Base-by-base conservation (phyloP, 2,113 vertebrate genomes). In the Pampusana beccarii region DNA sequence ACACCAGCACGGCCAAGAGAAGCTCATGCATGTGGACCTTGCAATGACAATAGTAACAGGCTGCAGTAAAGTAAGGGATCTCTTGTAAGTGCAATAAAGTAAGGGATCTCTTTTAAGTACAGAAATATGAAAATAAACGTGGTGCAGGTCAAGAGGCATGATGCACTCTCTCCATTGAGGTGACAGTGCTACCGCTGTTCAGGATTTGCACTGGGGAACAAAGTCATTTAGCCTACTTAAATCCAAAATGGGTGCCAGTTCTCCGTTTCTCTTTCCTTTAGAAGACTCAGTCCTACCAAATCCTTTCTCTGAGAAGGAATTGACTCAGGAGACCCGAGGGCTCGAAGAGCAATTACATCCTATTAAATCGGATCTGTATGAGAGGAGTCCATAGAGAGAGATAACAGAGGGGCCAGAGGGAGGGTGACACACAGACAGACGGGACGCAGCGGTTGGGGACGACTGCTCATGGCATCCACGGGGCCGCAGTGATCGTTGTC, bases 401-500 rank as follows among this genome's bases (percentile, higher is more conserved):
- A 85, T 17, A 72, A 44, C 57, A 29, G 34, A 54, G 13, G 29
- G 29, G 33, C 56, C 50, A 34, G 20, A 89, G 67, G 19, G 36
- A 77, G 48, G 54, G 40, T 10, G 26, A 46, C 58, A 62, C 16
- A 11, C 29, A 69, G 20, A 15, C 23, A 90, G 38, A 31, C 2
- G 42, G 42, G 40, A 34, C 2, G 5, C 54, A 36, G 54, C 15
- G 13, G 16, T 50, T 64, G 50, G 44, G 44, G 54, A 17, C 21
- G 28, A 33, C 10, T 38, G 31, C 34, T 54, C 2, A 0, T 6
- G n/a, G n/a, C n/a, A n/a, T n/a, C n/a, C n/a, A n/a, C n/a, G n/a
- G n/a, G 44, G 44, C 50, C 64, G 28, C 44, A 64, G 44, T 3
- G 44, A 74, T 42, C 66, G 16, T 6, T 42, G 44, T 25, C 34